Conservation (phyloP, 2,113 vertebrate genomes). For the Acrocephalus kingi region DNA sequence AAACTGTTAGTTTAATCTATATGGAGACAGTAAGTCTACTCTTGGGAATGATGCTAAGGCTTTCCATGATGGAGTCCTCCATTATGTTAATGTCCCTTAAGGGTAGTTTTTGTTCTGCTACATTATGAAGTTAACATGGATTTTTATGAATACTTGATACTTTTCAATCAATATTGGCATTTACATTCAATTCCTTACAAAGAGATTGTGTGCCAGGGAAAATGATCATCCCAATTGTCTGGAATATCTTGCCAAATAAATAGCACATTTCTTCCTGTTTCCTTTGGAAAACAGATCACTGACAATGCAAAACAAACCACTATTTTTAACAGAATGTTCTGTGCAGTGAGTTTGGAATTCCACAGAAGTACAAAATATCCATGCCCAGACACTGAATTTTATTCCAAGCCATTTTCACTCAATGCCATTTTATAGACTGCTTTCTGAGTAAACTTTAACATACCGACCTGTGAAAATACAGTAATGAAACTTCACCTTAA, state of each 20-base stretch:
- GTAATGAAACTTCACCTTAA: background rate
- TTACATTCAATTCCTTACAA: background rate
- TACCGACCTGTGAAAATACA: background rate
- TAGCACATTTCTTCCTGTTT: constrained; percentile 3
- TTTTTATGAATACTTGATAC: background rate
- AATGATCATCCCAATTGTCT: background rate
- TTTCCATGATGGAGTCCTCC: background rate
- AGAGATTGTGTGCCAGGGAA: background rate
- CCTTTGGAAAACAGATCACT: background rate
- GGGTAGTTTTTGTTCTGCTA: background rate
- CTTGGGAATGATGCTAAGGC: background rate
- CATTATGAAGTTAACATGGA: background rate
- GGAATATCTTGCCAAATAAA: constrained; percentile 7
- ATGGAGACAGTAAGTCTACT: background rate
- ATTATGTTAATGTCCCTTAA: background rate
- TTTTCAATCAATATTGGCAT: background rate
- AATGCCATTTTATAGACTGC: background rate
- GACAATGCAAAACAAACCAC: background rate
- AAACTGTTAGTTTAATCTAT: constrained; percentile 29
- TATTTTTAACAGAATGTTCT: background rate
- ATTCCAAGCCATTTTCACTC: background rate
- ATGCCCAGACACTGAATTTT: background rate
- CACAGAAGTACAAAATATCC: background rate
- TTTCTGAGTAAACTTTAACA: background rate
- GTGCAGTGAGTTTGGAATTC: background rate